Conservation (phyloP, 2,113 vertebrate species). For the Anoura caudifer region DNA sequence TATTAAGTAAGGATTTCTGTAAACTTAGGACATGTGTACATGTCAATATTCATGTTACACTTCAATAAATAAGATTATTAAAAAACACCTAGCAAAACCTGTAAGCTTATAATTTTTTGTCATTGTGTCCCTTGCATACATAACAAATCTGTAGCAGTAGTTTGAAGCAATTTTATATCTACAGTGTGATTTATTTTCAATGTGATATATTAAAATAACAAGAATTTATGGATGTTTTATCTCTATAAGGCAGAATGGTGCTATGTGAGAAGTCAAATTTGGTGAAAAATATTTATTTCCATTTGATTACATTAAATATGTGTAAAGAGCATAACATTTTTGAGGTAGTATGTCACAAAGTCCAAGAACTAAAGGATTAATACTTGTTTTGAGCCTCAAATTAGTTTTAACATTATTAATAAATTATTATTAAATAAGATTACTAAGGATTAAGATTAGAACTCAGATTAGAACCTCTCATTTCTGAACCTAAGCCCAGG, state of each 20-base stretch:
- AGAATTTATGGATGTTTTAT: neutral
- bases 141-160: neutral
- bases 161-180: constrained; percentile 10
- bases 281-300: neutral
- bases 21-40: neutral
- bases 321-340: neutral
- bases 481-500: neutral
- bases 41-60: neutral
- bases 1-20: neutral
- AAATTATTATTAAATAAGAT: neutral
- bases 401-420: neutral
- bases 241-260: neutral
- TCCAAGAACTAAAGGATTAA: neutral
- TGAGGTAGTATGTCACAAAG: neutral
- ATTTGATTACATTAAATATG: neutral
- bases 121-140: neutral
- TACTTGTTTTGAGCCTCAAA: neutral
- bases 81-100: neutral
- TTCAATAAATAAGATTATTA: neutral
- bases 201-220: neutral
- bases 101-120: neutral
- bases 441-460: neutral
- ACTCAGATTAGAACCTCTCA: neutral
- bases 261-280: neutral
- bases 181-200: neutral